Percentiles rank a stretch among this genome's conserved stretches.
Evolutionary conservation across 23 tunicate species (phyloP).

Genomic region (Styela plicata): DNA sequence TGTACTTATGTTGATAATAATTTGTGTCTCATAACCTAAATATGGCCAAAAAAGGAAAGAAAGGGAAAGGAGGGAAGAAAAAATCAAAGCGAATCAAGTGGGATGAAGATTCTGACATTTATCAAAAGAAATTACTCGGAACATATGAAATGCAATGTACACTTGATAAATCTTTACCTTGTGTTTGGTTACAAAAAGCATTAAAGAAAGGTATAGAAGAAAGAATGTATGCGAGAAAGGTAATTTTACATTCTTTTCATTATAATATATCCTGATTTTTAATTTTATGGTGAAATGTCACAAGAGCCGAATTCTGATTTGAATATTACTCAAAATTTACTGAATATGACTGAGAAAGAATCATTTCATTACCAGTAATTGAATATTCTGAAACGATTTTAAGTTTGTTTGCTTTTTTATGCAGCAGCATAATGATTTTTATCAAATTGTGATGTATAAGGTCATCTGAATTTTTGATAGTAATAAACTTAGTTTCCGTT

Average conservation of each 20-base stretch:
- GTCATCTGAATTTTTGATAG: too few relatives aligned
- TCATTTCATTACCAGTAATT: background rate
- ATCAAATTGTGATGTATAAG: too few relatives aligned
- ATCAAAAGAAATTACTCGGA: slow-evolving; percentile 46
- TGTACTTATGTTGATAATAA: too few relatives aligned
- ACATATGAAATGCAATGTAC: slow-evolving; percentile 59
- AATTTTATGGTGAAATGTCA: too few relatives aligned
- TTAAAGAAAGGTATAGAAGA: slow-evolving; percentile 71
- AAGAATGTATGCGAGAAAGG: slow-evolving; percentile 63
- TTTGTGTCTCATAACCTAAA: too few relatives aligned
- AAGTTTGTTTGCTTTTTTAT: background rate
- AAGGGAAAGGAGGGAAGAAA: slow-evolving; percentile 47
- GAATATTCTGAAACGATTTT: background rate
- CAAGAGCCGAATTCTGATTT: too few relatives aligned
- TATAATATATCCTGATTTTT: too few relatives aligned
- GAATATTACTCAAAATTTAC: background rate
- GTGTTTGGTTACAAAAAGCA: slow-evolving; percentile 67
- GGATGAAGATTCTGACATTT: slow-evolving; percentile 73
- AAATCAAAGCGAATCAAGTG: slow-evolving; percentile 51
- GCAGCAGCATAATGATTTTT: too few relatives aligned
- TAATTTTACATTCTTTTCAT: background rate
- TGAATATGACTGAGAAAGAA: background rate
- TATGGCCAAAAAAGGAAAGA: slow-evolving; percentile 47
- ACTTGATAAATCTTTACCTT: slow-evolving; percentile 35
- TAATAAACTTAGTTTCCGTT: too few relatives aligned